Base-by-base conservation (phyloP, 1,140 invertebrate species). In the Bombus difficillimus region DNA sequence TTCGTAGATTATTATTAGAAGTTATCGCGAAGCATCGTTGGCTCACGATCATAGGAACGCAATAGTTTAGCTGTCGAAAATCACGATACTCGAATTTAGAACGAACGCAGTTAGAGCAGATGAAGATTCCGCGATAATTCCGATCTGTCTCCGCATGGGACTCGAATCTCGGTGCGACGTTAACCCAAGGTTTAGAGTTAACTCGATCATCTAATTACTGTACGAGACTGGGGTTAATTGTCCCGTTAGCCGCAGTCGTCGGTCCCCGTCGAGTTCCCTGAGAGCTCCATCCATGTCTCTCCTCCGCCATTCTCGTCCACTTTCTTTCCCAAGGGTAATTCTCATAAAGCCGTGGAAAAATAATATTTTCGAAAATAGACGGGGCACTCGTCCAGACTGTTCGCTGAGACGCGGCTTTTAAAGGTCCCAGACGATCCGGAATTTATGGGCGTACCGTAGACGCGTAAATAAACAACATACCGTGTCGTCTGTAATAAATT, bases 121-220 rank as follows among this genome's bases (percentile, higher is more conserved):
- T 2, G 28, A 47, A 57, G 32, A 47, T 82, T 83, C 78, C 81
- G 64, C 82, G 43, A 57, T 68, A 68, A 83, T 86, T 88, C 74
- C 78, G 34, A 69, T 80, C 69, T 59, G 80, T 59, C 82, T 80
- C 32, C 64, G 75, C 37, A 83, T 73, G 82, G 86, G 75, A 80
- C 75, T 86, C 64, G 83, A 93, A 93, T 93, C 92, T 91, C 90
- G 83, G 89, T 39, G 41, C 84, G 83, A 88, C 87, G 89, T 93
- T 93, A 93, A 93, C 89, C 87, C 92, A 88, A 78, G 91, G 87
- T 93, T 93, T 93, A 79, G 80, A 93, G 93, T 94, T 92, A 93
- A 94, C 93, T 93, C 92, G 92, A 93, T 94, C 90, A 94, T 94
- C 89, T 92, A 93, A 94, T 94, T 94, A 94, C 92, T 91, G 86